phyloP scores from a whole-genome alignment of 2,888 invertebrate species.

The Dromius quadrimaculatus region DNA sequence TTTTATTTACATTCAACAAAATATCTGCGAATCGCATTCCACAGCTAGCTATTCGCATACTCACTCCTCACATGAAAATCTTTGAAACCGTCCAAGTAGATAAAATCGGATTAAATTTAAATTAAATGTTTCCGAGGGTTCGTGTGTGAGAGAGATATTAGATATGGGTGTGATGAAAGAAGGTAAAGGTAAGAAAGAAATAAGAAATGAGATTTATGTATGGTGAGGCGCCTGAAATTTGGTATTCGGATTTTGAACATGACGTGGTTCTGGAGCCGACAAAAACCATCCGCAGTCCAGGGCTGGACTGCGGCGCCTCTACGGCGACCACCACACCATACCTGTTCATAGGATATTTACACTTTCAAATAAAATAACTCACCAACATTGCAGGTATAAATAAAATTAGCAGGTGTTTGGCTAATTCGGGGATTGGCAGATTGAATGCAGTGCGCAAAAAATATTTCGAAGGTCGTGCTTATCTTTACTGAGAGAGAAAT shows the following conservation, averaged over 20 bases:
- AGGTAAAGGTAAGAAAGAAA: not conserved
- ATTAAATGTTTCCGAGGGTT: slow-evolving; percentile 33
- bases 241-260: slow-evolving; percentile 56
- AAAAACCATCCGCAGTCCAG: slow-evolving; percentile 31
- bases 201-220: slow-evolving; percentile 51
- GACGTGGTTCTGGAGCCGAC: slow-evolving; percentile 47
- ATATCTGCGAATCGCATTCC: slow-evolving; percentile 22
- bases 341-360: slow-evolving; percentile 44
- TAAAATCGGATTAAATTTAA: slow-evolving; percentile 49
- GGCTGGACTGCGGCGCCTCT: slow-evolving; percentile 29
- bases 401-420: no score
- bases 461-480: no score
- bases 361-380: no score
- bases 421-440: no score
- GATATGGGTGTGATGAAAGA: not conserved
- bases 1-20: slow-evolving; percentile 16
- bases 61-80: not conserved
- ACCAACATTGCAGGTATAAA: no score
- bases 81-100: slow-evolving; percentile 19
- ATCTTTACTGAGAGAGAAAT: no score
- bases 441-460: no score
- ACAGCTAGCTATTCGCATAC: slow-evolving; percentile 6
- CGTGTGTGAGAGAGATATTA: not conserved
- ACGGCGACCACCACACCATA: slow-evolving; percentile 5
- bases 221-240: slow-evolving; percentile 55